Evolutionary conservation across 2,113 vertebrate species (phyloP), one percentile per base, ranked within the genome.

Genomic region (Clarias gariepinus): DNA sequence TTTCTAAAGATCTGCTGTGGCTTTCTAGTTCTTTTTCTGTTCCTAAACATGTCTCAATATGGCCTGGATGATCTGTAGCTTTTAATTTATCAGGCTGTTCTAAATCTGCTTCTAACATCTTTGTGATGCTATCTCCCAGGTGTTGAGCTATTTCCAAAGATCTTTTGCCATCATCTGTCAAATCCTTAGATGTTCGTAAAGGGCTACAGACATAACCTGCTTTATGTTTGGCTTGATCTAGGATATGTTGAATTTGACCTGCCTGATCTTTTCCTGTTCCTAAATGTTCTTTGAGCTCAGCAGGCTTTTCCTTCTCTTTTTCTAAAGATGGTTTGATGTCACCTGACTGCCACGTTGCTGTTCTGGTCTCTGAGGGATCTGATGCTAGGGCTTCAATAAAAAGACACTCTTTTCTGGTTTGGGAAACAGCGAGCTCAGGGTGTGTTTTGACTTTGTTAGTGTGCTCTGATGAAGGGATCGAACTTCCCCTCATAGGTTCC

Each of bases 81-180:
- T 25, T 58, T 25, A 66, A 41, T 61, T 86, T 79, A 57, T 47
- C 55, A 25, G 33, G 86, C 21, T 18, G 81, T 52, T 91, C 85
- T 57, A n/a, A 53, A 58, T 79, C 36, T 87, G 71, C 80, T 23
- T 73, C 64, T 68, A 28, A 66, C 19, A 69, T 41, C 47, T 30
- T 41, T 25, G 55, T 68, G 47, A 53, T 66, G n/a, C 15, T 53
- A 52, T 30, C 41, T 53, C 41, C 16, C 47, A 68, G 63, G 28
- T 83, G 41, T 33, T 83, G n/a, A 33, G 9, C n/a, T 21, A 66
- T 53, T 83, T 30, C 81, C 33, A 8, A 68, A 83, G 63, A 28
- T 53, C 55, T 60, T 2, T 30, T 80, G 28, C 28, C 55, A 80
- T 60, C 55, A 60, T 23, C 55, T 36, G 78, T 80, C 28, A 60